Base-by-base conservation (phyloP, 2,888 invertebrate species). In the Metacarcinus magister region DNA sequence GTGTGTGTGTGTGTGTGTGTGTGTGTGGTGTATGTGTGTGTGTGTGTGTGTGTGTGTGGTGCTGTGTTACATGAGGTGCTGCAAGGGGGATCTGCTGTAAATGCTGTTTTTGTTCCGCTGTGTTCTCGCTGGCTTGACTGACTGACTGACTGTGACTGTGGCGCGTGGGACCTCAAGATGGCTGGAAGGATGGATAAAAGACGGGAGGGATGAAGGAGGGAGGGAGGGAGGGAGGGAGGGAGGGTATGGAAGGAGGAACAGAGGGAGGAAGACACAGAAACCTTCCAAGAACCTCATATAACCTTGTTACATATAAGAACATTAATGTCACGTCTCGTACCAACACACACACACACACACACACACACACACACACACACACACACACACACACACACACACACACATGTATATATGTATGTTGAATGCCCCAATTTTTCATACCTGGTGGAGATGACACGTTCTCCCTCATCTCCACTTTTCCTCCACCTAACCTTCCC, bases 241-340 rank as follows among this genome's bases (percentile, higher is more conserved):
- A 32, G 19, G 19, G 19, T 28, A 44, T 32, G 93, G 4, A 39
- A 13, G 23, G 48, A 39, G 39, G 39, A 43, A 16, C 2, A 23
- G 46, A 43, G 10, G 54, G 44, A 54, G 48, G 90, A 48, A 90
- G 19, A 54, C 39, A 46, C 54, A 95, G 93, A 95, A 92, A 54
- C 95, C 95, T 23, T 89, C 75, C 19, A 43, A 93, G 90, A 39
- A 28, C 2, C 87, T 82, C 95, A 87, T 93, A 93, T 95, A 95
- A 95, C 95, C 92, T 82, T 46, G 95, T 95, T 95, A 95, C 87
- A 19, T 43, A 16, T 92, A 95, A 95, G 95, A 95, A 54, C 87
- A 46, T 93, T 95, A 95, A 95, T 95, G 19, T 82, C 89, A 94
- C 82, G 0, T 32, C 8, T 82, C 23, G 82, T 82, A 32, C 82